Base-by-base conservation (phyloP, 30 jellyfish, hydroid and myxozoan species). In the Aurelia aurita region DNA sequence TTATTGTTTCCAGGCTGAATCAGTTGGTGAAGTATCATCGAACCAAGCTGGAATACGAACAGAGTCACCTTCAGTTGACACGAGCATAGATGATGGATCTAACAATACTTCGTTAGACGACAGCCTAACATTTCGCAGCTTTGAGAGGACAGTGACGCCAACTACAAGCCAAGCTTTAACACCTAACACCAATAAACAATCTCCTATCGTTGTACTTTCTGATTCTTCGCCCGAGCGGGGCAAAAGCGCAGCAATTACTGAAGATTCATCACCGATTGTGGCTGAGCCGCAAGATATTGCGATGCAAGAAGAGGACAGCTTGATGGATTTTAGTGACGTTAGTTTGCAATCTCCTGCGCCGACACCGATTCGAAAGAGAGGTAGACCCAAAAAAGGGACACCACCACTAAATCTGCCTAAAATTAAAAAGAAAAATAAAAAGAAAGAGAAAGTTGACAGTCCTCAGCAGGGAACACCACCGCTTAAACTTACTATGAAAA, bases 401-500 rank as follows among this genome's bases (percentile, higher is more conserved):
- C 76, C 71, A n/a, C 28, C 88, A 12, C 15, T 53, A 13, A 23
- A 1, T 11, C 8, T 21, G 35, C 51, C 71, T 43, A 72, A 61
- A 63, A 15, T 64, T 18, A 54, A 45, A 21, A 71, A 70, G 63
- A 81, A 57, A 28, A 60, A 21, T 43, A 81, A 81, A 28, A 66
- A 34, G 66, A 57, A 57, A 58, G 79, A 83, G 59, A 83, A 39
- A 8, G 13, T 47, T 19, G 76, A 45, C 16, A 18, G 39, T 25
- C 80, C 49, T 2, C 84, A 22, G 35, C 65, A 20, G 69, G 58
- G 21, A 15, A 82, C 59, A 27, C 62, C 84, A 8, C 69, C 81
- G 34, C 64, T 55, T n/a, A 82, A 82, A 22, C 55, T 83, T 8
- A 83, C 87, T 3, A 70, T 83, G 93, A 83, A 69, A 60, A 83